Conservation (phyloP, 2,797 vertebrate species). For the Labeo calbasu region DNA sequence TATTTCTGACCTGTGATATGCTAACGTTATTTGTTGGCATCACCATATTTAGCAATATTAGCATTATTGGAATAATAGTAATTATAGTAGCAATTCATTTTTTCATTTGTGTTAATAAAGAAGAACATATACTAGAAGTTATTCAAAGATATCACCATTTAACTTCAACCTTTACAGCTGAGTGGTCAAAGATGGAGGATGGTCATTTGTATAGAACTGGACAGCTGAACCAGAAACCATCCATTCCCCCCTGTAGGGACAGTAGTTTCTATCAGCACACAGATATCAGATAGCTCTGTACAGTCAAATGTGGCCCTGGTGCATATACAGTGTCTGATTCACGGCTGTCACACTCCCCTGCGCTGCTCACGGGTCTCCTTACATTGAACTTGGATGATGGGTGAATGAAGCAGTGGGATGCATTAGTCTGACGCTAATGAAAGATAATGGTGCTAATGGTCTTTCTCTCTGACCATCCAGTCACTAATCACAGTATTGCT, state of each 20-base stretch:
- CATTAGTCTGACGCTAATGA: slow-evolving; percentile 53
- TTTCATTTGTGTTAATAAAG: neutral
- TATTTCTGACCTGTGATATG: neutral
- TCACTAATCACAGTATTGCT: slow-evolving; percentile 53
- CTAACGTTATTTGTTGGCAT: neutral
- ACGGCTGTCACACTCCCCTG: neutral
- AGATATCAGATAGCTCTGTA: neutral
- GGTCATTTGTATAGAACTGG: slow-evolving; percentile 1
- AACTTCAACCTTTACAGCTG: slow-evolving; percentile 5
- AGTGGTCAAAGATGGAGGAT: slow-evolving; percentile 11
- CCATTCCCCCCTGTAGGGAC: neutral
- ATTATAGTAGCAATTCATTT: neutral
- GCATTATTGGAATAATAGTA: neutral
- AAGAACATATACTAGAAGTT: neutral
- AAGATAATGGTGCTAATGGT: slow-evolving; percentile 53
- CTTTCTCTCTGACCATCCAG: slow-evolving; percentile 42
- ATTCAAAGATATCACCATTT: neutral
- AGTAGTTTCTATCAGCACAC: slow-evolving; percentile 1
- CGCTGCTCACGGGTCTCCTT: slow-evolving; percentile 6
- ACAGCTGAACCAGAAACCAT: slow-evolving; percentile 15
- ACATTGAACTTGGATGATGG: slow-evolving; percentile 16
- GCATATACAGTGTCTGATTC: slow-evolving; percentile 16
- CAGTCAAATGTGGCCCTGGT: slow-evolving; percentile 1
- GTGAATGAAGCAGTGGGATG: slow-evolving; percentile 40
- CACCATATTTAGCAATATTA: neutral